Evolutionary conservation across 2,888 invertebrate genomes (phyloP).

Genomic region (Philonicus albiceps): DNA sequence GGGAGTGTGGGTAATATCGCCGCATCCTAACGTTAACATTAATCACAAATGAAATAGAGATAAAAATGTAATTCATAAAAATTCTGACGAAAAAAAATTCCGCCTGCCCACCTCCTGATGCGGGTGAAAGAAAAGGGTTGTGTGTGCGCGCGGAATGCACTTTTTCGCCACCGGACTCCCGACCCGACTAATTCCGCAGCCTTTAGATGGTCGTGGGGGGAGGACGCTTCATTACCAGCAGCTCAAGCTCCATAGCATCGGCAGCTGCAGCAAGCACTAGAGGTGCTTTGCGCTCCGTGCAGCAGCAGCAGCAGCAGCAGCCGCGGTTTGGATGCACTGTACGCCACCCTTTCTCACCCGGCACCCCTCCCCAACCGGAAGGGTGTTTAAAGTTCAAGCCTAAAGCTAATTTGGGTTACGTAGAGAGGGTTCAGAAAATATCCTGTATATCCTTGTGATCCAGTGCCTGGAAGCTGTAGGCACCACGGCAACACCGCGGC

Average conservation of each 20-base stretch:
- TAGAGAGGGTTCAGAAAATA: background rate
- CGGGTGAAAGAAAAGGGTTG: background rate
- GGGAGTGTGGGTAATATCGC: background rate
- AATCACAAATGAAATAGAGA: constrained; percentile 43
- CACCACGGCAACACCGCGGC: background rate
- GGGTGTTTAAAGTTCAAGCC: constrained; percentile 46
- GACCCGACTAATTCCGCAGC: background rate
- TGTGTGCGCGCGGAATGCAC: constrained; percentile 20
- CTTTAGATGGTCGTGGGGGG: background rate
- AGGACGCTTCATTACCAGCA: background rate
- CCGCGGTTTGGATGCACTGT: background rate
- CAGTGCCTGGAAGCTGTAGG: constrained; percentile 25
- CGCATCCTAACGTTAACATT: constrained; percentile 34
- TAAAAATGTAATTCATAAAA: constrained; percentile 42
- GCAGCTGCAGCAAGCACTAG: background rate
- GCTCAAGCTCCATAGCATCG: background rate
- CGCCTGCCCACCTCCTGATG: too few relatives aligned
- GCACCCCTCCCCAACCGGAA: background rate
- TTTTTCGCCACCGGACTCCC: background rate
- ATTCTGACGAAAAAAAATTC: constrained; percentile 23
- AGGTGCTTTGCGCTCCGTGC: background rate
- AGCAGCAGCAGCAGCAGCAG: background rate
- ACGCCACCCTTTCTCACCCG: background rate
- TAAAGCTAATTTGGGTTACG: constrained; percentile 48
- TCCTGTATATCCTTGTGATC: constrained; percentile 33